phyloP scores from a whole-genome alignment of 2,113 vertebrate genomes.

The Ochotona curzoniae region DNA sequence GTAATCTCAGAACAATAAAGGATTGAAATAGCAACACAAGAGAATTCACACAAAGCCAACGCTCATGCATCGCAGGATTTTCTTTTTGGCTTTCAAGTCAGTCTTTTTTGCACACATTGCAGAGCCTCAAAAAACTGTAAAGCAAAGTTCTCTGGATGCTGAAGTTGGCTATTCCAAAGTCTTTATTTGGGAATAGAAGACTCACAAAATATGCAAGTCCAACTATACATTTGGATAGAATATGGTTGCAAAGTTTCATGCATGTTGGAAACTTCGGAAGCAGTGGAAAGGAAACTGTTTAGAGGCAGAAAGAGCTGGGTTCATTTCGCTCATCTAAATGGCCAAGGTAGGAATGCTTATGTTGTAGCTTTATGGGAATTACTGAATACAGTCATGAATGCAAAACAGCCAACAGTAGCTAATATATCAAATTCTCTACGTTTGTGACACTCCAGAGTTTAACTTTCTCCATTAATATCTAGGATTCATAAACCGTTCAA shows the following conservation, averaged over 20 bases:
- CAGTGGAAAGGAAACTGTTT: not conserved
- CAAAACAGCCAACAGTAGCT: not conserved
- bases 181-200: constrained; percentile 50
- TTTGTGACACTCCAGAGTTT: not conserved
- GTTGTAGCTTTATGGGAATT: not conserved
- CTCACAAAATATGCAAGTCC: not conserved
- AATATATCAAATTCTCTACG: not conserved
- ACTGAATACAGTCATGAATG: not conserved
- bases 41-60: constrained; percentile 19
- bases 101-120: not conserved
- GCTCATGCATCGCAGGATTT: not conserved
- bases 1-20: constrained; percentile 30
- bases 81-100: constrained; percentile 21
- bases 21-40: not conserved
- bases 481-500: not conserved
- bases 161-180: not conserved
- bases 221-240: not conserved
- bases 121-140: not conserved
- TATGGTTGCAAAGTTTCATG: not conserved
- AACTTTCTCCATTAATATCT: not conserved
- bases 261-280: not conserved
- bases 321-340: not conserved
- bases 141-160: not conserved
- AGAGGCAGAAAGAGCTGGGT: not conserved
- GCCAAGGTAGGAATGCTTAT: not conserved